phyloP scores from a whole-genome alignment of 2,797 vertebrate genomes.

The Dendrocincla tyrannina region DNA sequence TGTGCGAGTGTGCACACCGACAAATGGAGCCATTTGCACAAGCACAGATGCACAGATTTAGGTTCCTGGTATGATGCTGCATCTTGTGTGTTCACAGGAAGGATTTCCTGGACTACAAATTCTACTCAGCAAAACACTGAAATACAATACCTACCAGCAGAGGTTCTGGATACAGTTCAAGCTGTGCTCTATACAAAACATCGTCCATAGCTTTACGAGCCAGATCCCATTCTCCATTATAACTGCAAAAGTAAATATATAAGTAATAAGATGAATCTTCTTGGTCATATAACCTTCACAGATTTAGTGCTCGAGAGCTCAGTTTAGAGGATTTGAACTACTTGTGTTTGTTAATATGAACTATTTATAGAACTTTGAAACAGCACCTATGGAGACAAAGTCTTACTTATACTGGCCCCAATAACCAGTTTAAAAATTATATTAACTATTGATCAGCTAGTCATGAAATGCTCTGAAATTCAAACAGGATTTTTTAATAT shows the following conservation, averaged over 20 bases:
- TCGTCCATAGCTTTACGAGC: slow-evolving; percentile 96
- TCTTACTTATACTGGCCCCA: not conserved
- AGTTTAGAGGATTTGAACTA: not conserved
- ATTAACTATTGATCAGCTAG: not conserved
- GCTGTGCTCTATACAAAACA: slow-evolving; percentile 91
- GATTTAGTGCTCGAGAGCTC: not conserved
- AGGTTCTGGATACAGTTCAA: slow-evolving; percentile 95
- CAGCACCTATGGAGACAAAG: not conserved
- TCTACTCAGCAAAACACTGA: not conserved
- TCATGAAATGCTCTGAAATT: not conserved
- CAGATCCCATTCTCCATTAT: slow-evolving; percentile 93
- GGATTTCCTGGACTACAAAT: not conserved
- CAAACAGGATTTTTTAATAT: not conserved
- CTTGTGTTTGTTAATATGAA: not conserved
- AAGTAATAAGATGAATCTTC: not conserved
- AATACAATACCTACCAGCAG: slow-evolving; percentile 86
- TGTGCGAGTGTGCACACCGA: accelerated
- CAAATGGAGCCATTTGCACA: not conserved
- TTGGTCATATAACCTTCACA: not conserved
- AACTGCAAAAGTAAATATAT: slow-evolving; percentile 78
- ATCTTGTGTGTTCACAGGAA: not conserved
- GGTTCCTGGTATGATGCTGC: not conserved
- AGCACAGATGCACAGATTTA: not conserved
- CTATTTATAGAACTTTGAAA: not conserved
- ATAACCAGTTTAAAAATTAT: not conserved